Percentiles rank a stretch among this genome's conserved stretches.
These are phyloP conservation scores for Mus caroli DNA, from an alignment of 2,797 vertebrate species.

Conservation along the genomic window DNA sequence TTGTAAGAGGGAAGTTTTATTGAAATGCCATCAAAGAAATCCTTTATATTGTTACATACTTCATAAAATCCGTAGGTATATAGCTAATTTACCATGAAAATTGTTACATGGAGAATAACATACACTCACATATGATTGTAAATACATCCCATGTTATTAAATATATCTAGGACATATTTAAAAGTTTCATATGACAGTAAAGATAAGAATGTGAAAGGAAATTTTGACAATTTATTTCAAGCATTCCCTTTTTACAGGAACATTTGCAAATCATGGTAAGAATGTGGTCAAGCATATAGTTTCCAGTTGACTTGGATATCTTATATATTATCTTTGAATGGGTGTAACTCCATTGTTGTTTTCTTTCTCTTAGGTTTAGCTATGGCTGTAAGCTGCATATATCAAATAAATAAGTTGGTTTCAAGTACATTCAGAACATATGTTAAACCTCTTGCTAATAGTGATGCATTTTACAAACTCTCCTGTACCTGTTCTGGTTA, in stretches of 20 bases:
- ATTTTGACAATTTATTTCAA: conserved; percentile 29
- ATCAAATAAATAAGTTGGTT: background rate
- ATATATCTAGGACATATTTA: no score
- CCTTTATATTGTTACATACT: background rate
- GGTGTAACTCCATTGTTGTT: background rate
- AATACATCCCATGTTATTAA: background rate
- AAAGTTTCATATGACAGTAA: background rate
- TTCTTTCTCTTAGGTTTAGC: background rate
- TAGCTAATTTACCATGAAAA: background rate
- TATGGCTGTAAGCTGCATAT: background rate
- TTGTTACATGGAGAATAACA: background rate
- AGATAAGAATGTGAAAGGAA: background rate
- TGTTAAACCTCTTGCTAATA: no score
- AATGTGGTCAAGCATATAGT: background rate
- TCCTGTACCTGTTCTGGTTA: background rate
- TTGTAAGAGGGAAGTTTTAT: background rate
- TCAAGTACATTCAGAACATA: background rate
- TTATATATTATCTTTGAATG: background rate
- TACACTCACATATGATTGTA: background rate
- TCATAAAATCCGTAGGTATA: background rate
- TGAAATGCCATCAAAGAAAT: background rate
- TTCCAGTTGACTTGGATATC: background rate
- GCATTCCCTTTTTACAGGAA: background rate
- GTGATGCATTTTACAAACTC: background rate
- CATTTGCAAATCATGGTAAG: background rate